Percentiles rank a stretch among this genome's conserved stretches.
Conservation (phyloP, 2,888 invertebrate species). For the Drosophila phalerata region DNA sequence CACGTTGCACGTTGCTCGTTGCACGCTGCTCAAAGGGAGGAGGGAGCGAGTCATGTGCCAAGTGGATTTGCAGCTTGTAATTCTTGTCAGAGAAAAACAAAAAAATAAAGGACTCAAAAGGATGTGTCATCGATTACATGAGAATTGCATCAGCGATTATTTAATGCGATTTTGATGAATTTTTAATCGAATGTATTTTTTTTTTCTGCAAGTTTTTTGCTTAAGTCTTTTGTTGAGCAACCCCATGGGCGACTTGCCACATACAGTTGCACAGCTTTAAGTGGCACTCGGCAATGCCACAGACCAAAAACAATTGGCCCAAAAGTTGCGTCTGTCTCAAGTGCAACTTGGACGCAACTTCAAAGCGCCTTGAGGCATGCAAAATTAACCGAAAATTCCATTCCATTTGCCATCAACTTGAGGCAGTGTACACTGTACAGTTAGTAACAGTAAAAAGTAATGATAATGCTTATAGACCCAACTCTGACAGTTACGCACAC, state of each 20-base stretch:
- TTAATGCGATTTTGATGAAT: constrained; percentile 60
- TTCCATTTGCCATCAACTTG: constrained; percentile 36
- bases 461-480: no score
- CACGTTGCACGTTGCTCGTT: constrained; percentile 22
- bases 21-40: not conserved
- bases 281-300: constrained; percentile 39
- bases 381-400: constrained; percentile 61
- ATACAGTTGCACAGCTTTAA: not conserved
- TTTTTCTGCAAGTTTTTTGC: constrained; percentile 46
- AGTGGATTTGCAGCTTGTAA: constrained; percentile 77
- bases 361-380: constrained; percentile 58
- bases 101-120: constrained; percentile 28
- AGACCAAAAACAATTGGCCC: constrained; percentile 51
- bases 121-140: constrained; percentile 50
- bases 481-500: constrained; percentile 14
- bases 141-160: constrained; percentile 61
- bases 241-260: no score
- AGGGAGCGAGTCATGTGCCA: constrained; percentile 69
- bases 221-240: constrained; percentile 60
- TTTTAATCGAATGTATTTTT: constrained; percentile 36
- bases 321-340: constrained; percentile 60
- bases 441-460: no score
- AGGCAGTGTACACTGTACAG: constrained; percentile 31
- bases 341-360: constrained; percentile 46
- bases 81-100: constrained; percentile 55